Evolutionary conservation across 2,797 vertebrate species (phyloP).

Genomic region (Nasua narica): DNA sequence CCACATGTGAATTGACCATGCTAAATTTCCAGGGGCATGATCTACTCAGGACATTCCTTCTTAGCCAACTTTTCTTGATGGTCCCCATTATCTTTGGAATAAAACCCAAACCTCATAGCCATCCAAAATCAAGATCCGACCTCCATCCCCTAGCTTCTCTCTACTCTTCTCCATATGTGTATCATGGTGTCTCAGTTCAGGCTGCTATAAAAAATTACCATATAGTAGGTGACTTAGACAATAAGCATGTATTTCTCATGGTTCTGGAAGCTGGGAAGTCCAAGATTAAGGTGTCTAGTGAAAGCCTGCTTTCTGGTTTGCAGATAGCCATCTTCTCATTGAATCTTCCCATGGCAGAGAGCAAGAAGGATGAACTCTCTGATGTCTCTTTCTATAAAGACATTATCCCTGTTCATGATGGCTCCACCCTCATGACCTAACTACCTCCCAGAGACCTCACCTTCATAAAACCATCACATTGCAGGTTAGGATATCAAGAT

Average conservation of each 20-base stretch:
- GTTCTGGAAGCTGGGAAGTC: not conserved
- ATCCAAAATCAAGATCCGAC: not conserved
- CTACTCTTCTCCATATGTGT: not conserved
- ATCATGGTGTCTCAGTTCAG: not conserved
- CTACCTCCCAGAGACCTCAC: not conserved
- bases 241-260: not conserved
- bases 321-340: not conserved
- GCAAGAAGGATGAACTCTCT: not conserved
- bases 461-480: not conserved
- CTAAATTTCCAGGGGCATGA: not conserved
- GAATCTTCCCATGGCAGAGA: rapidly evolving
- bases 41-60: not conserved
- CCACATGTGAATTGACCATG: not conserved
- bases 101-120: not conserved
- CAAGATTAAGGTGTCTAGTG: not conserved
- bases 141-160: too few species aligned
- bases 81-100: not conserved
- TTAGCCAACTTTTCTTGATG: not conserved
- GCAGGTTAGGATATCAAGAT: not conserved
- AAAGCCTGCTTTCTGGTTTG: not conserved
- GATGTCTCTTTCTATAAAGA: not conserved
- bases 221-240: not conserved
- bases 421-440: not conserved
- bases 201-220: not conserved
- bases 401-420: not conserved